Percentiles rank a stretch among this genome's conserved stretches.
Conservation (phyloP, 2,888 invertebrate species). For the Aquatica leii region DNA sequence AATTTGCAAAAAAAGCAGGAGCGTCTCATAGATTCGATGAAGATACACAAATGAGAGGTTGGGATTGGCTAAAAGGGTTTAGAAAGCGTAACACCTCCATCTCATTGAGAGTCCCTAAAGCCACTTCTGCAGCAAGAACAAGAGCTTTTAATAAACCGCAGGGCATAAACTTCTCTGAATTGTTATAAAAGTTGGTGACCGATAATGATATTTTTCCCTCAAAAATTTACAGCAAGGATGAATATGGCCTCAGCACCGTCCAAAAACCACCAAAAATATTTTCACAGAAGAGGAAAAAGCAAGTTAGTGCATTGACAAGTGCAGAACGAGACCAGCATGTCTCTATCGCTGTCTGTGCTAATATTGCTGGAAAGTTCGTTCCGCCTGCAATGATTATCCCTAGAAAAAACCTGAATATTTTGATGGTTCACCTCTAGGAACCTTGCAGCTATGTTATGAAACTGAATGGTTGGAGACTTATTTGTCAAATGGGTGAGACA, state of each 20-base stretch:
- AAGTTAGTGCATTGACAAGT: conserved; percentile 56
- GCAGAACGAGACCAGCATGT: conserved; percentile 54
- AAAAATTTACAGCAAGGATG: conserved; percentile 26
- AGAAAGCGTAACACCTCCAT: conserved; percentile 29
- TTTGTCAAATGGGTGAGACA: too few relatives aligned
- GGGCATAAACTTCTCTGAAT: too few relatives aligned
- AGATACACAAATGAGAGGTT: too few relatives aligned
- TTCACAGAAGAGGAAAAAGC: too few relatives aligned
- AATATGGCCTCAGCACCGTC: conserved; percentile 27
- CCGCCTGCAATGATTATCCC: background rate
- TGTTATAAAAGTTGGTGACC: too few relatives aligned
- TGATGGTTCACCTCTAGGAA: too few relatives aligned
- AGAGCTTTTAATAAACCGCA: conserved; percentile 33
- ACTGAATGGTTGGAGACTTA: conserved; percentile 20
- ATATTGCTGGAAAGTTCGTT: conserved; percentile 39
- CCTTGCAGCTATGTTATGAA: too few relatives aligned
- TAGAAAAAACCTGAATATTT: too few relatives aligned
- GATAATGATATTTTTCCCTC: conserved; percentile 15
- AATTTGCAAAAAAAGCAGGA: background rate
- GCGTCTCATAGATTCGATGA: too few relatives aligned
- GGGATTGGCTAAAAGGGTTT: too few relatives aligned
- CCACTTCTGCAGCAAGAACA: conserved; percentile 26
- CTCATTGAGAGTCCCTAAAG: conserved; percentile 33
- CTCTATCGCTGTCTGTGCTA: conserved; percentile 52
- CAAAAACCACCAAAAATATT: conserved; percentile 31